phyloP scores from a whole-genome alignment of 1,140 invertebrate genomes.

The Archivesica marissinica region DNA sequence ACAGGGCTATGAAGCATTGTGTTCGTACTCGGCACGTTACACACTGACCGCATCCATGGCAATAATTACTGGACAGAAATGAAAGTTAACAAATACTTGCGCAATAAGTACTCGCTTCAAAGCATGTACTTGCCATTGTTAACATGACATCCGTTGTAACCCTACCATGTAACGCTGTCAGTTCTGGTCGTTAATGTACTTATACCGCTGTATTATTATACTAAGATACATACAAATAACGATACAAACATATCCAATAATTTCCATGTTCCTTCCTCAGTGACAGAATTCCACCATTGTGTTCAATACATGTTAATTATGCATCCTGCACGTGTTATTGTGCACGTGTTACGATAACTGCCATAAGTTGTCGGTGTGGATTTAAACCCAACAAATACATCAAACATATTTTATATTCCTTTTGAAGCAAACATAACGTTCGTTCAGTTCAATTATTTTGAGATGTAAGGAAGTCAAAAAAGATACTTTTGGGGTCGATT shows the following conservation, averaged over 20 bases:
- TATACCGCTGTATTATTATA: not conserved
- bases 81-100: not conserved
- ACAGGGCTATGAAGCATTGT: not conserved
- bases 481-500: too few species aligned
- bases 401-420: too few species aligned
- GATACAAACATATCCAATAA: not conserved
- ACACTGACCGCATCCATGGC: not conserved
- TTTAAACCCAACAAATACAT: too few species aligned
- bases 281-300: too few species aligned
- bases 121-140: conserved; percentile 1
- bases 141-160: not conserved
- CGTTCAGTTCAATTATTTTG: too few species aligned
- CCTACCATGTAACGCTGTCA: conserved; percentile 22
- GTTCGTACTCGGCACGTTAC: not conserved
- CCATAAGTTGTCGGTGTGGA: too few species aligned
- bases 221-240: not conserved
- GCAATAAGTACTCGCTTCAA: not conserved
- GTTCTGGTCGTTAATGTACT: not conserved
- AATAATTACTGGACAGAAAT: not conserved
- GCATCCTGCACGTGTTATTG: too few species aligned
- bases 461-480: too few species aligned
- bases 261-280: too few species aligned
- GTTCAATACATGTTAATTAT: too few species aligned
- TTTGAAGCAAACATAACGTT: too few species aligned
- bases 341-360: too few species aligned